Conservation (phyloP, 1,140 invertebrate genomes). For the Stegodyphus mimosarum region DNA sequence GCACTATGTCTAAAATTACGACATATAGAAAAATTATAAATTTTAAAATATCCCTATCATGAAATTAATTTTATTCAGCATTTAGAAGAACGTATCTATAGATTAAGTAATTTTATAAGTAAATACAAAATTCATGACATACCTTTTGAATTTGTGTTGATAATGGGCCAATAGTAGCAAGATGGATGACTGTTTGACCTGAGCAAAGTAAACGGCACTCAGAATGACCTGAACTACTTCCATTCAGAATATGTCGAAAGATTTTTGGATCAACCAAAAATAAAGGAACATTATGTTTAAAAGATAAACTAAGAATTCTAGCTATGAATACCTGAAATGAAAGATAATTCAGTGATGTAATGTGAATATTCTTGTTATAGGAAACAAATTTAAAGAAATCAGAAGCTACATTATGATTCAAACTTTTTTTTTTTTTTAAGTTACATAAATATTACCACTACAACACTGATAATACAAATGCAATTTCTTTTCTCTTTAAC, state of each 20-base stretch:
- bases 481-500: too few species aligned
- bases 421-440: too few species aligned
- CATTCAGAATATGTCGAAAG: slow-evolving; percentile 45
- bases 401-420: too few species aligned
- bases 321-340: slow-evolving; percentile 32
- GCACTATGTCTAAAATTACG: too few species aligned
- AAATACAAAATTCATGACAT: neutral
- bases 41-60: too few species aligned
- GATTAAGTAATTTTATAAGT: neutral
- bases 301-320: slow-evolving; percentile 27
- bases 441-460: too few species aligned
- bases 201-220: slow-evolving; percentile 54
- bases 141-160: slow-evolving; percentile 58
- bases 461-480: too few species aligned
- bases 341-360: neutral
- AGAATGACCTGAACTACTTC: neutral
- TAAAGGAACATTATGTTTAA: slow-evolving; percentile 60
- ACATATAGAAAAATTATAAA: too few species aligned
- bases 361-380: too few species aligned
- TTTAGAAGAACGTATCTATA: neutral
- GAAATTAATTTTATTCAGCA: neutral
- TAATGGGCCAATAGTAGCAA: slow-evolving; percentile 62
- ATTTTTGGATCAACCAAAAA: slow-evolving; percentile 61
- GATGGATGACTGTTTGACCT: slow-evolving; percentile 56
- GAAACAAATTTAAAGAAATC: too few species aligned